These are phyloP conservation scores for Lithodes maja DNA, from an alignment of 2,888 invertebrate genomes.

Conservation along the genomic window DNA sequence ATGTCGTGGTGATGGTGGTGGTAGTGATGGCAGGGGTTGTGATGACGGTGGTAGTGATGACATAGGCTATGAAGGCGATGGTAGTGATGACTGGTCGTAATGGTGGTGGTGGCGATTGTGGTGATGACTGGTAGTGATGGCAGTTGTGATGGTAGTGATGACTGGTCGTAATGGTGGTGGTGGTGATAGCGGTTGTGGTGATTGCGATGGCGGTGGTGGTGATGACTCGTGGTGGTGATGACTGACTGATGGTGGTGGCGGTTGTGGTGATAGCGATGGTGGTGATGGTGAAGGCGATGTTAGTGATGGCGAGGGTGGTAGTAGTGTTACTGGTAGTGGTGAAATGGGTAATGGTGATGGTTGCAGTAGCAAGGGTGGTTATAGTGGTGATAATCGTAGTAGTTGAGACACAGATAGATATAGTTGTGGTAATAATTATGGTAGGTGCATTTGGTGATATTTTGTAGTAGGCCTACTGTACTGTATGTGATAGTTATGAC, in stretches of 20 bases:
- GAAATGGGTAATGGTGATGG: background rate
- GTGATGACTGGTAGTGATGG: too few relatives aligned
- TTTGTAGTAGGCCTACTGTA: too few relatives aligned
- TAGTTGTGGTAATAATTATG: too few relatives aligned
- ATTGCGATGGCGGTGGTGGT: background rate
- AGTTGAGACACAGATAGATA: too few relatives aligned
- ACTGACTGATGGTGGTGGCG: background rate
- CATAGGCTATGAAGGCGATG: background rate
- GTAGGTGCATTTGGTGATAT: too few relatives aligned
- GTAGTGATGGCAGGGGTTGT: background rate
- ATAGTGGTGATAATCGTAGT: background rate
- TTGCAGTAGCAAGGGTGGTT: background rate
- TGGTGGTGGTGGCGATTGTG: too few relatives aligned
- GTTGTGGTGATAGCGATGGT: background rate
- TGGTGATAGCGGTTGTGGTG: too few relatives aligned
- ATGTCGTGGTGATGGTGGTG: background rate
- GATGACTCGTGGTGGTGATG: background rate
- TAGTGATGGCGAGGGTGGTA: background rate
- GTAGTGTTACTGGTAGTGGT: background rate
- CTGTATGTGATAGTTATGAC: too few relatives aligned
- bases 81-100: too few relatives aligned
- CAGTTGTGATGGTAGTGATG: too few relatives aligned
- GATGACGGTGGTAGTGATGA: conserved; percentile 4
- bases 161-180: background rate
- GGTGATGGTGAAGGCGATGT: background rate